phyloP scores from a whole-genome alignment of 2,797 vertebrate species.

The Calcarius lapponicus region DNA sequence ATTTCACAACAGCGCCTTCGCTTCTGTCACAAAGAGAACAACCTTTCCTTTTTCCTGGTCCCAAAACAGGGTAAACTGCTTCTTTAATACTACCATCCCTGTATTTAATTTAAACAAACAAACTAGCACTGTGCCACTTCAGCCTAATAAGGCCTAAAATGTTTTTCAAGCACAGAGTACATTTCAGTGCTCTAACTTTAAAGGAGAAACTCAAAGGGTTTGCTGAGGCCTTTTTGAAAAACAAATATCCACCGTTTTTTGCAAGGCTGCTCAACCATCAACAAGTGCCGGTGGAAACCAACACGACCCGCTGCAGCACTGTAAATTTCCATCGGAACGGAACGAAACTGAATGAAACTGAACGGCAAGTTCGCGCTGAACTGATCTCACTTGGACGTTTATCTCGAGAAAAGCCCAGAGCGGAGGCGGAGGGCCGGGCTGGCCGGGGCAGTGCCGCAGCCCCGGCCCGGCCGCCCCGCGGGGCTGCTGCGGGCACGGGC shows the following conservation, averaged over 20 bases:
- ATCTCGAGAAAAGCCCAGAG: background rate
- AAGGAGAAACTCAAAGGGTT: background rate
- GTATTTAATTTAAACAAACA: background rate
- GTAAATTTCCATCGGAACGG: background rate
- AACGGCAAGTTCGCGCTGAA: background rate
- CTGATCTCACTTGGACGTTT: background rate
- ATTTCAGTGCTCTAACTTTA: background rate
- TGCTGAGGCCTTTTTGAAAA: background rate
- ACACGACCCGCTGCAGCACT: background rate
- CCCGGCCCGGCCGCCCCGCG: background rate
- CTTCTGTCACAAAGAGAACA: accelerated
- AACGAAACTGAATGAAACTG: background rate
- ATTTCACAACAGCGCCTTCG: background rate
- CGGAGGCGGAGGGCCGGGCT: background rate
- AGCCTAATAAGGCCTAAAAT: background rate
- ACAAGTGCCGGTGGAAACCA: background rate
- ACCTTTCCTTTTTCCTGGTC: background rate
- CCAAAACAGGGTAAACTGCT: background rate
- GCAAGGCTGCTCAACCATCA: background rate
- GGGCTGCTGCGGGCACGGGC: background rate
- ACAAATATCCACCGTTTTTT: background rate
- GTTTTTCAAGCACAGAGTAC: background rate
- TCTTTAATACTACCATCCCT: background rate
- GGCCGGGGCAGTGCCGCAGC: background rate
- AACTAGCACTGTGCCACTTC: background rate